A percentile compares a stretch with the other conserved stretches of the same genome.
Evolutionary conservation across 2,888 invertebrate species (phyloP).

Genomic region (Nephrotoma appendiculata): DNA sequence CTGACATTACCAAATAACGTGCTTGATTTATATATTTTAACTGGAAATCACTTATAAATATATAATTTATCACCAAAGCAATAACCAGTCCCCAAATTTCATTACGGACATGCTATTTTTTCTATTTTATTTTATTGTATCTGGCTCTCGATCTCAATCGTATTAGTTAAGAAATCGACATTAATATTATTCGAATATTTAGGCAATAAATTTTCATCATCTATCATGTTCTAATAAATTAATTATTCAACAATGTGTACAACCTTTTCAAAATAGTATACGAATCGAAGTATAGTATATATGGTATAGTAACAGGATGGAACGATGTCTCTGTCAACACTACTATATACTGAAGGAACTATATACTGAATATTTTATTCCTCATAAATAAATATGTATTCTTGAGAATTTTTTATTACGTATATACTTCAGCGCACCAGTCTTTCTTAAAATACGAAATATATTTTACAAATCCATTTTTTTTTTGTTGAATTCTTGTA

Average conservation of each 20-base stretch:
- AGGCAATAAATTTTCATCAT: not conserved
- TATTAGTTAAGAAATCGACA: not conserved
- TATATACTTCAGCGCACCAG: not conserved
- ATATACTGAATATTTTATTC: not conserved
- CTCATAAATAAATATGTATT: not conserved
- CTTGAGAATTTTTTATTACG: not conserved
- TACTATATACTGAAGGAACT: not conserved
- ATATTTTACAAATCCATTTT: not conserved
- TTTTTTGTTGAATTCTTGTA: not conserved
- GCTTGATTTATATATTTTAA: not conserved
- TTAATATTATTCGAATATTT: not conserved
- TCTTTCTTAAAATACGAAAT: not conserved
- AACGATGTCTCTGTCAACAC: not conserved
- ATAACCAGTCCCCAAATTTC: not conserved
- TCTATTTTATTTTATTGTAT: not conserved
- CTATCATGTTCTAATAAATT: not conserved
- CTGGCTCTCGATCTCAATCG: not conserved
- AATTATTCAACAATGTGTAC: not conserved
- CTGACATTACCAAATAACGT: not conserved
- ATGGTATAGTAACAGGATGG: not conserved
- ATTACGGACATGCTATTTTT: not conserved
- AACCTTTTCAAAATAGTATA: not conserved
- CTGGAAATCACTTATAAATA: not conserved
- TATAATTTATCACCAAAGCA: not conserved
- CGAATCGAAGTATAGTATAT: not conserved